Conservation (phyloP, 2,888 invertebrate species). For the Catonia carolina region DNA sequence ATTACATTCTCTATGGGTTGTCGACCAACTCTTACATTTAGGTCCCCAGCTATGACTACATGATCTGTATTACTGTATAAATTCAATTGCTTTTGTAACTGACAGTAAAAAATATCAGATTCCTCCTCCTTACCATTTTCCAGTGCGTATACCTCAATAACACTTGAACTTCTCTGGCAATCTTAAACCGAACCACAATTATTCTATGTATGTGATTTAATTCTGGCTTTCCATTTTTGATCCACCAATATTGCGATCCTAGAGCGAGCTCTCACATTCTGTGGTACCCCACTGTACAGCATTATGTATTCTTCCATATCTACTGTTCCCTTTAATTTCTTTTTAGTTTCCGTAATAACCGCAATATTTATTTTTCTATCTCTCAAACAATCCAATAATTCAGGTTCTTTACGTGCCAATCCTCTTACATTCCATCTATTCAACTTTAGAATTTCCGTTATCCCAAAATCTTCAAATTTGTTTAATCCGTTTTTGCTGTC, state of each 20-base stretch:
- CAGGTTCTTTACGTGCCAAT: neutral
- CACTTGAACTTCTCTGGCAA: neutral
- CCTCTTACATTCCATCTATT: neutral
- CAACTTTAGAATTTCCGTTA: neutral
- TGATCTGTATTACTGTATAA: neutral
- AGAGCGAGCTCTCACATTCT: neutral
- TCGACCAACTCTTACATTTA: neutral
- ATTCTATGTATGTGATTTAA: conserved; percentile 1
- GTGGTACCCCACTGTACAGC: neutral
- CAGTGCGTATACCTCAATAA: neutral
- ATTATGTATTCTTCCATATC: neutral
- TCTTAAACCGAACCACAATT: neutral
- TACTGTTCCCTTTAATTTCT: neutral
- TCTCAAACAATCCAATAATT: neutral
- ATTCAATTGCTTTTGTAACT: neutral
- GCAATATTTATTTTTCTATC: neutral
- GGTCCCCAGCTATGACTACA: neutral
- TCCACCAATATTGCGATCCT: neutral
- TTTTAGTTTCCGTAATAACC: neutral
- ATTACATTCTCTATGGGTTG: neutral
- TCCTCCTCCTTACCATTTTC: neutral
- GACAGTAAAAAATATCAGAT: neutral
- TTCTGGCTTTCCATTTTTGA: neutral
- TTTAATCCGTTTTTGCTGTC: too few species aligned
- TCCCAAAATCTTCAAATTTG: too few species aligned